Evolutionary conservation across 37 sponge, comb jelly and placozoan genomes (phyloP), one percentile per base, ranked within the genome.

Genomic region (Aplysina aerophoba): DNA sequence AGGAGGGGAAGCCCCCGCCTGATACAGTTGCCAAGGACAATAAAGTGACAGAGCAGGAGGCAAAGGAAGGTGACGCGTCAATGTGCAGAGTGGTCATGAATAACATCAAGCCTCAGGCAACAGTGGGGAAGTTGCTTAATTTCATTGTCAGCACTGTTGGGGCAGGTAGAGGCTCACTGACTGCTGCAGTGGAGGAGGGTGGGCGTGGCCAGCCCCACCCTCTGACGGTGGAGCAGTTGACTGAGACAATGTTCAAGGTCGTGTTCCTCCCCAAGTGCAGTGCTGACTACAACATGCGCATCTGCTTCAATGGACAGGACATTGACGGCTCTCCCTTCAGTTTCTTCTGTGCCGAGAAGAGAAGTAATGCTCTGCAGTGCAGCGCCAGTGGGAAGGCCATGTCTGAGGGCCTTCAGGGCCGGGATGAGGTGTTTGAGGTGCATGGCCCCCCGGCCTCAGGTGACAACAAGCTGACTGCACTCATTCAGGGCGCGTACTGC

Each of bases 31-130:
- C 64, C 64, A 28, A n/a, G 27, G 28, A 27, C 64, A 62, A 27
- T 8, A 44, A 44, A 44, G 8, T 8, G 6, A 44, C 50, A 44
- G 50, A 44, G 28, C 28, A 13, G 64, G 28, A n/a, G 64, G 28
- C 27, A 28, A 27, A 62, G 2, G 64, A 62, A 62, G 28, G 24
- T 13, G 78, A 75, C 54, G 54, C 78, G 13, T 20, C 78, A 2
- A 1, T 24, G 21, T 75, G 78, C 41, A 31, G 78, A n/a, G 78
- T 50, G 21, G 78, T 75, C 54, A 75, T 75, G 78, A 75, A 75
- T 41, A 75, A 75, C 54, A 44, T 75, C 4, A 40, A 75, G n/a
- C 24, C 24, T 0, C 21, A 19, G 17, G 21, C 40, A 0, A 50
- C 44, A 50, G 78, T 41, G 20, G 78, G 78, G 15, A 36, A 75